These are phyloP conservation scores for Athalia cordata DNA, from an alignment of 2,888 invertebrate genomes.

Conservation along the genomic window DNA sequence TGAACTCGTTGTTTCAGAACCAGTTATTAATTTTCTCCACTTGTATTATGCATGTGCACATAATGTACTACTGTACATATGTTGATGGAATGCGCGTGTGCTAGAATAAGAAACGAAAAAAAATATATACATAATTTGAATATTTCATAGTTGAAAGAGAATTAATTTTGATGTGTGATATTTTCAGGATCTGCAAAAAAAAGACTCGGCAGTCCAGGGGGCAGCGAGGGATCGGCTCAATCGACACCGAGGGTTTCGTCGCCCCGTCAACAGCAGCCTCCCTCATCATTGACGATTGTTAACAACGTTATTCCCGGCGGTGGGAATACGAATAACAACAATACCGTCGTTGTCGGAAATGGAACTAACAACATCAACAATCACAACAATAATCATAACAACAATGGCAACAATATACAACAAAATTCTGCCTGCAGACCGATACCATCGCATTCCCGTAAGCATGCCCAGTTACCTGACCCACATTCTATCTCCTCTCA, in stretches of 20 bases:
- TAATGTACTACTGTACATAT: no score
- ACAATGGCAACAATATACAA: slow-evolving; percentile 34
- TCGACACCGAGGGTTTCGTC: slow-evolving; percentile 43
- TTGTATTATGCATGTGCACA: background rate
- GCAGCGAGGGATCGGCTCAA: slow-evolving; percentile 45
- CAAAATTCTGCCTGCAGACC: slow-evolving; percentile 19
- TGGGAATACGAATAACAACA: slow-evolving; percentile 20
- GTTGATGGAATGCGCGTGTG: no score
- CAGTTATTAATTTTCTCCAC: background rate
- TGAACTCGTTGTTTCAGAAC: background rate
- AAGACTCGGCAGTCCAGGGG: slow-evolving; percentile 46
- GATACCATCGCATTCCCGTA: slow-evolving; percentile 44
- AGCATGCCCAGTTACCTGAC: slow-evolving; percentile 5
- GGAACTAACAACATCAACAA: slow-evolving; percentile 1
- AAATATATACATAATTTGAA: no score
- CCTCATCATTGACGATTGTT: slow-evolving; percentile 41
- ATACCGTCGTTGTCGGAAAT: background rate
- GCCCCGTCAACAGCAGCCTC: slow-evolving; percentile 45
- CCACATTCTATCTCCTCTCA: background rate
- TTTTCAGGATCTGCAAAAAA: slow-evolving; percentile 42
- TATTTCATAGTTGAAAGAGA: no score
- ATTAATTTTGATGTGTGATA: background rate
- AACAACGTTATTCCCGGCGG: background rate
- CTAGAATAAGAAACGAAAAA: no score
- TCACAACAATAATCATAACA: background rate